Evolutionary conservation across 2,113 vertebrate genomes (phyloP).

Genomic region (Lontra canadensis): DNA sequence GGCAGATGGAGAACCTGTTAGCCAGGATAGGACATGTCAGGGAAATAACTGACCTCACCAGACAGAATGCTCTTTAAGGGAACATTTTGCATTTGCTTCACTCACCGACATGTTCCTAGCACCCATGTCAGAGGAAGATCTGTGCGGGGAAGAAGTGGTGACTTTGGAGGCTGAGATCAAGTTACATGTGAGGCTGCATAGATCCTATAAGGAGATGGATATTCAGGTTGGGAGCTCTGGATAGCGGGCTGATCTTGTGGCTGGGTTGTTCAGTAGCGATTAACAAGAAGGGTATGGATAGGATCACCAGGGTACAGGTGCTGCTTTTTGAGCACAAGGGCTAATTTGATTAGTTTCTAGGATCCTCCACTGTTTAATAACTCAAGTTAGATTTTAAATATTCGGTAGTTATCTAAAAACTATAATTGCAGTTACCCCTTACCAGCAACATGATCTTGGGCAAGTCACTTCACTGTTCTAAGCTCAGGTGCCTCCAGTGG

Average conservation of each 20-base stretch:
- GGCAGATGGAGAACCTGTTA: background rate
- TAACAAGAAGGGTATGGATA: background rate
- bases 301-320: background rate
- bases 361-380: conserved; percentile 17
- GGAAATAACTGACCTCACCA: background rate
- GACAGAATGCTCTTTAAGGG: background rate
- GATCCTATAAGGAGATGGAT: background rate
- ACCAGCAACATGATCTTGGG: background rate
- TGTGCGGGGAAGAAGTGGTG: background rate
- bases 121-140: background rate
- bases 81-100: background rate
- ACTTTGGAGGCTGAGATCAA: background rate
- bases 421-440: background rate
- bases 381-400: background rate
- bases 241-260: background rate
- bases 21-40: background rate
- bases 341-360: background rate
- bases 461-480: background rate
- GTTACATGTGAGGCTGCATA: background rate
- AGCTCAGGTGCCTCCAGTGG: background rate
- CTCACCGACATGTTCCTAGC: background rate
- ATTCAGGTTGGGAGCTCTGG: background rate
- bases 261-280: background rate
- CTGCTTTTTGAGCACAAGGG: background rate
- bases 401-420: background rate